A percentile compares a stretch with the other conserved stretches of the same genome.
Conservation (phyloP, 2,888 invertebrate genomes). For the Thymelicus acteon region DNA sequence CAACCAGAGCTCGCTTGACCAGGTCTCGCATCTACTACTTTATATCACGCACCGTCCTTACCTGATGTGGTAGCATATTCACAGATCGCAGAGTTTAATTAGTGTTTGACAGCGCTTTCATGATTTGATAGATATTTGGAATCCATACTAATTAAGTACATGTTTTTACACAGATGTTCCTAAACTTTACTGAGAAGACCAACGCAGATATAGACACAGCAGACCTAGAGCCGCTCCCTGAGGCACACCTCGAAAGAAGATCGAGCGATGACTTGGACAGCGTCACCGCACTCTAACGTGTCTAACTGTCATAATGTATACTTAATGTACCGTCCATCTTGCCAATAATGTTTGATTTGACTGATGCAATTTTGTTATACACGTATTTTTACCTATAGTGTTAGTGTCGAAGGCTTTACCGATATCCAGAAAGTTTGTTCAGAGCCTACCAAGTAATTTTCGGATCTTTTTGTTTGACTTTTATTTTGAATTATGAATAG, state of each 20-base stretch:
- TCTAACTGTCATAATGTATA: neutral
- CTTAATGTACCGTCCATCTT: constrained; percentile 7
- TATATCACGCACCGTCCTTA: no score
- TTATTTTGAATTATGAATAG: no score
- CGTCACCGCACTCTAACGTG: constrained; percentile 61
- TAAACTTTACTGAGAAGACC: constrained; percentile 58
- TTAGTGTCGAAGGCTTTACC: constrained; percentile 7
- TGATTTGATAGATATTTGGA: no score
- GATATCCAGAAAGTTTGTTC: neutral
- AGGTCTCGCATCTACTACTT: constrained; percentile 61
- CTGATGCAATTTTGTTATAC: neutral
- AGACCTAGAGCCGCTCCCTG: constrained; percentile 50
- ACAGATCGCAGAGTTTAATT: no score
- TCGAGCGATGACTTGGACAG: constrained; percentile 53
- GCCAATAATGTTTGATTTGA: constrained; percentile 9
- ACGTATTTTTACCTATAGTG: neutral
- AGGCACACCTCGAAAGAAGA: constrained; percentile 37
- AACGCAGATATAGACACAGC: constrained; percentile 45
- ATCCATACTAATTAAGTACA: no score
- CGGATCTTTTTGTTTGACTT: no score
- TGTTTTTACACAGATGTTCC: constrained; percentile 67
- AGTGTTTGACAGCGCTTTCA: no score
- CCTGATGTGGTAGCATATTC: no score
- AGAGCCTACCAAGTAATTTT: neutral
- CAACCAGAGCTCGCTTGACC: constrained; percentile 85